Percentiles rank a stretch among this genome's conserved stretches.
Evolutionary conservation across 2,113 vertebrate species (phyloP).

Genomic region (Anhinga anhinga): DNA sequence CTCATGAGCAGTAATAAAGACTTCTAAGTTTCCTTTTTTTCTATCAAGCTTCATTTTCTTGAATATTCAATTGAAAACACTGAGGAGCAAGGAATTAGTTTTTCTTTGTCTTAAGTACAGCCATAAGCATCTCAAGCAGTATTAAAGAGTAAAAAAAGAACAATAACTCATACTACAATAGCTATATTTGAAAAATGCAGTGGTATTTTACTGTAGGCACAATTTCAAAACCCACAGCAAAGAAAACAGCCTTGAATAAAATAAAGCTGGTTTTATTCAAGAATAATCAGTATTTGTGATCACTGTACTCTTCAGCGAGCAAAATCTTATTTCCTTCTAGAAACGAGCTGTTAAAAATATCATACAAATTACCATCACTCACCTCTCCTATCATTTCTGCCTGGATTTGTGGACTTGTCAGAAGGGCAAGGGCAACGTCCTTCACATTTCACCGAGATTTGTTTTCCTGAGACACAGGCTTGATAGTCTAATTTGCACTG

Average conservation of each 20-base stretch:
- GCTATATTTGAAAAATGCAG: neutral
- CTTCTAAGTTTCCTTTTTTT: neutral
- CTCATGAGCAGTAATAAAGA: neutral
- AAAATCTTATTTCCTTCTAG: neutral
- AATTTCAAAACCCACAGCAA: neutral
- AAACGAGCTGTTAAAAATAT: neutral
- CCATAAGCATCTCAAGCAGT: neutral
- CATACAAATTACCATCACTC: constrained; percentile 21
- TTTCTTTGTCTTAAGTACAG: neutral
- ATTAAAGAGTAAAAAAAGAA: neutral
- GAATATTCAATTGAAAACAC: neutral
- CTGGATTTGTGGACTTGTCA: constrained; percentile 69
- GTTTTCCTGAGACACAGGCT: constrained; percentile 90
- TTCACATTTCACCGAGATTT: constrained; percentile 87
- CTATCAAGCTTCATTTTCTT: neutral
- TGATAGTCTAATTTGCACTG: constrained; percentile 98
- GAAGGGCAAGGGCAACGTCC: constrained; percentile 89
- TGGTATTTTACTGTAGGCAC: neutral
- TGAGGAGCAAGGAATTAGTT: neutral
- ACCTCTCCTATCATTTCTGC: constrained; percentile 85
- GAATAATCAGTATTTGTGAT: neutral
- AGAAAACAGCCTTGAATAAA: neutral
- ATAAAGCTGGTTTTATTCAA: neutral
- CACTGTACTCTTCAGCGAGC: neutral
- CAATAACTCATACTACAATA: neutral